Base-by-base conservation (phyloP, 2,888 invertebrate genomes). In the Panorpa germanica region DNA sequence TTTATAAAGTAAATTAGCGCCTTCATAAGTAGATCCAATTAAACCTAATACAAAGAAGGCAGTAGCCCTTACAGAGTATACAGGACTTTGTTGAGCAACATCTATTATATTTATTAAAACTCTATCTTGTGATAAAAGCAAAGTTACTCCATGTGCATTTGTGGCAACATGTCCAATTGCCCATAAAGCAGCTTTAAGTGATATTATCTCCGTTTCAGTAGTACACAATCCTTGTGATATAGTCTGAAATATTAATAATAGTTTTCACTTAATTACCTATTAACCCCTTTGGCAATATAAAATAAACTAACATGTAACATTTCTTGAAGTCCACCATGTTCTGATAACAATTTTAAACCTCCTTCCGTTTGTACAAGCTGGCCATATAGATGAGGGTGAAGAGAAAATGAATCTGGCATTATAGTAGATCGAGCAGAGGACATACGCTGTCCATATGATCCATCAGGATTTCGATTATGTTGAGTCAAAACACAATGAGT, bases 131-230 rank as follows among this genome's bases (percentile, higher is more conserved):
- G 39, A 34, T 24, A 13, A 27, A 32, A 19, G 14, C 8, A 32
- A 19, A 32, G 9, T 13, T 6, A 83, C 62, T 4, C 91, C 91
- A 39, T 70, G 64, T 2, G 65, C 55, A 5, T 83, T 77, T 1
- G 76, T 74, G 3, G 75, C 81, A 8, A 82, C 65, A 50, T 88
- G 85, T 10, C 85, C 85, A 28, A 78, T 49, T 2, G 82, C 80
- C 93, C 95, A 95, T 0, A 95, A 54, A 0, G 88, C 77, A 5
- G 86, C 70, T 52, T 95, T 95, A 23, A 90, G 50, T 37, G 77
- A 71, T 25, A 78, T 53, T 31, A 83, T 70, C 41, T 77, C 74
- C 35, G 65, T 63, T 29, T 76, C 74, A 8, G 65, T 68, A 3
- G 57, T 52, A 43, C 70, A 73, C 34, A 63, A 61, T 27, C 63